These are phyloP conservation scores for Pygocentrus nattereri DNA, from an alignment of 2,797 vertebrate genomes.

Conservation along the genomic window DNA sequence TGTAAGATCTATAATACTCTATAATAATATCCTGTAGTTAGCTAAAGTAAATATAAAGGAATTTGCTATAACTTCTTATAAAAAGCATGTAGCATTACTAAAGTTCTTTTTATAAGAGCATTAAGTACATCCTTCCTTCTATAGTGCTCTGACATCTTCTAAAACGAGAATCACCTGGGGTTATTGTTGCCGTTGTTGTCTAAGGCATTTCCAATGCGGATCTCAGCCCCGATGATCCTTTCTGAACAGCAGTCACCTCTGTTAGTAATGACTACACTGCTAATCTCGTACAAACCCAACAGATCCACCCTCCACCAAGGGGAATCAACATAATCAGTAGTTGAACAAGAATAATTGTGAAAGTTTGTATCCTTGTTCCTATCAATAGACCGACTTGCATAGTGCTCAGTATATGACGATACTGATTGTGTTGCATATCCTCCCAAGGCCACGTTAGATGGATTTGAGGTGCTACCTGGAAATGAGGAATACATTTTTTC, in stretches of 20 bases:
- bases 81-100: neutral
- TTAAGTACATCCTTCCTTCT: neutral
- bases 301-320: slow-evolving; percentile 23
- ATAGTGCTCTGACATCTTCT: neutral
- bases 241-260: neutral
- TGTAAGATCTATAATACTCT: too few relatives aligned
- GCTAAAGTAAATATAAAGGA: too few relatives aligned
- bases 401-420: accelerated
- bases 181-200: neutral
- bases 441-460: neutral
- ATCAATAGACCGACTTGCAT: neutral
- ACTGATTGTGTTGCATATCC: slow-evolving; percentile 6
- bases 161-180: neutral
- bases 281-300: neutral
- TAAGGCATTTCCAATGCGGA: neutral
- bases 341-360: accelerated
- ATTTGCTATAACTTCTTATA: too few relatives aligned
- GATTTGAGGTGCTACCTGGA: too few relatives aligned
- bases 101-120: neutral
- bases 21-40: too few relatives aligned
- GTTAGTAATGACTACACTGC: slow-evolving; percentile 10
- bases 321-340: accelerated
- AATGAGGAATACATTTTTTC: neutral
- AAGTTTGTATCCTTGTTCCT: neutral
- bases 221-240: neutral